A percentile compares a stretch with the other conserved stretches of the same genome.
These are phyloP conservation scores for Nomia melanderi DNA, from an alignment of 1,140 invertebrate genomes.

Conservation along the genomic window DNA sequence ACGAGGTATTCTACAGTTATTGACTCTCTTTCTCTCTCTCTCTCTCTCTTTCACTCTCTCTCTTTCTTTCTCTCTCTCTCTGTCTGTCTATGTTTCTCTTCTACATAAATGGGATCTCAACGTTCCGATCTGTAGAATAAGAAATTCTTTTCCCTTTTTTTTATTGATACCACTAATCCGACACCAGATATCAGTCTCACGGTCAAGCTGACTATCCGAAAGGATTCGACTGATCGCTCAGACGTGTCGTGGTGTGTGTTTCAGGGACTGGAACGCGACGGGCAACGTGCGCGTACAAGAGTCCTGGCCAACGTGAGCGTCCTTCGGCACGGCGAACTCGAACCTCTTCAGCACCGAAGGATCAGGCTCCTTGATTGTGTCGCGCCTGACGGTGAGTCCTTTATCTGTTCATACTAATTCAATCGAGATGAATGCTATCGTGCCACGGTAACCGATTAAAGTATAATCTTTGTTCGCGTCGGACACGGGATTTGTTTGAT, in stretches of 20 bases:
- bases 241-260: slow-evolving; percentile 72
- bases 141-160: neutral
- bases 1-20: neutral
- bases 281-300: slow-evolving; percentile 80
- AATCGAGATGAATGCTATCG: too few relatives aligned
- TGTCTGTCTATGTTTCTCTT: too few relatives aligned
- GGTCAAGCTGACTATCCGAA: slow-evolving; percentile 51
- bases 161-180: slow-evolving; percentile 42
- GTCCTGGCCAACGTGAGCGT: slow-evolving; percentile 81
- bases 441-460: too few relatives aligned
- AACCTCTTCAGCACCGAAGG: slow-evolving; percentile 74
- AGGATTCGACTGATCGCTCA: slow-evolving; percentile 60
- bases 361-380: slow-evolving; percentile 76
- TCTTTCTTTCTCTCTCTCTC: too few relatives aligned
- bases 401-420: slow-evolving; percentile 37
- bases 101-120: too few relatives aligned
- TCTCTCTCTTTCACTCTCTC: too few relatives aligned
- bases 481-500: neutral
- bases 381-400: slow-evolving; percentile 76
- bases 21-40: too few relatives aligned
- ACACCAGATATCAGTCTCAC: slow-evolving; percentile 53
- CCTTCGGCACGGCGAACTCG: slow-evolving; percentile 72
- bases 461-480: too few relatives aligned
- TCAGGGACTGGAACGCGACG: slow-evolving; percentile 80
- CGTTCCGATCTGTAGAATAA: neutral